Evolutionary conservation across 1,140 invertebrate genomes (phyloP), one percentile per base, ranked within the genome.

Genomic region (Drosophila elegans): DNA sequence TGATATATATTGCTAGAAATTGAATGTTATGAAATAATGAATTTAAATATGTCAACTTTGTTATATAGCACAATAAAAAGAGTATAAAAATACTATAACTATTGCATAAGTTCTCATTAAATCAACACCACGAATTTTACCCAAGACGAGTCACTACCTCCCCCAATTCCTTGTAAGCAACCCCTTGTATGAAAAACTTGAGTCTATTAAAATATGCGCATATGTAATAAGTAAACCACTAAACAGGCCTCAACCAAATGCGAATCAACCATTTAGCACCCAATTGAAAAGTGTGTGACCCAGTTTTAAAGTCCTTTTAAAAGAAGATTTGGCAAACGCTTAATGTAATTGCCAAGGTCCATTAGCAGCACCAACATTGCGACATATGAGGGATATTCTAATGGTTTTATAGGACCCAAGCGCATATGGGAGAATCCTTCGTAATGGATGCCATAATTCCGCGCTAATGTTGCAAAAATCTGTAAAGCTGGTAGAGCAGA

Each of bases 381-480:
- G 42, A 49, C 69, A 64, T 56, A 57, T 51, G 52, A 46, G 48
- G 36, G 34, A 29, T 32, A 44, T 56, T 53, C 34, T 32, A 66
- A 67, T 66, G 63, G 38, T 41, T 67, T 64, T n/a, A 64, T 7
- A 13, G 60, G 13, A 54, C 2, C 27, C 27, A 12, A 29, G 21
- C 71, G 68, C 74, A 77, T 77, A 77, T 76, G 74, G 38, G 72
- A 54, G 61, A 76, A 76, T 77, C 34, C 55, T 41, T 46, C 39
- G 53, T 76, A 76, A 76, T 75, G 73, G 61, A 68, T 38, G 62
- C 54, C 48, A 46, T 76, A 77, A 77, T 69, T 54, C 63, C 27
- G 63, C 73, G 51, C 74, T 77, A 77, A 77, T 77, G 73, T 77
- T 76, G 74, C 74, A 67, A 67, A 75, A 49, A 76, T 76, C 54